Evolutionary conservation across 2,113 vertebrate species (phyloP), one percentile per base, ranked within the genome.

Genomic region (Sinocyclocheilus maitianheensis): DNA sequence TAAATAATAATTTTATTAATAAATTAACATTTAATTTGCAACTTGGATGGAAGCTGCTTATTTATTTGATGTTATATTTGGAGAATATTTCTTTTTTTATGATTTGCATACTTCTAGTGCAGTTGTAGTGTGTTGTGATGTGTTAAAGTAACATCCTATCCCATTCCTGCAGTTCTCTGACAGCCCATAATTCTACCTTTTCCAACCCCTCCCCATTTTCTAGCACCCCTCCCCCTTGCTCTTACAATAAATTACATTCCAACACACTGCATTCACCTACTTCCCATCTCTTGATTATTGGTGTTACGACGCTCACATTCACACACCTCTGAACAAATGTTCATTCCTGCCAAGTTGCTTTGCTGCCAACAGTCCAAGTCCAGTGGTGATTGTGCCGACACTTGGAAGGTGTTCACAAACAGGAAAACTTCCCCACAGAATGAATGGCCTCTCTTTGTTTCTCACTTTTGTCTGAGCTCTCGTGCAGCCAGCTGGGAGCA

Each of bases 291-390:
- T 82, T 79, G 46, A 78, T 58, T 30, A 16, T 6, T 75, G 34
- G 26, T 37, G 48, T 78, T 78, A 8, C 2, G 18, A 60, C 13
- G 14, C 3, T 77, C 48, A 53, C 14, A 8, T 18, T 18, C 24
- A 53, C 75, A 77, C n/a, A 77, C 43, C 13, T 77, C 46, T 77
- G 7, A 77, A 77, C 48, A 77, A 30, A 77, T 51, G 75, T 51
- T 53, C 5, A 16, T 26, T 48, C 75, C 75, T 77, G 75, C 75
- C 46, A 53, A 77, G 75, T 26, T 79, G 77, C 4, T 51, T 46
- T 51, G 46, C 77, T 55, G 26, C 53, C 51, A 55, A 34, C 26
- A 77, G 48, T 13, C 14, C 24, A 16, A 81, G 37, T 65, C 43
- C 37, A 69, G 9, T 69, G 20, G n/a, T 34, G 63, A 82, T 69